Evolutionary conservation across 2,888 invertebrate genomes (phyloP).

Genomic region (Melieria crassipennis): DNA sequence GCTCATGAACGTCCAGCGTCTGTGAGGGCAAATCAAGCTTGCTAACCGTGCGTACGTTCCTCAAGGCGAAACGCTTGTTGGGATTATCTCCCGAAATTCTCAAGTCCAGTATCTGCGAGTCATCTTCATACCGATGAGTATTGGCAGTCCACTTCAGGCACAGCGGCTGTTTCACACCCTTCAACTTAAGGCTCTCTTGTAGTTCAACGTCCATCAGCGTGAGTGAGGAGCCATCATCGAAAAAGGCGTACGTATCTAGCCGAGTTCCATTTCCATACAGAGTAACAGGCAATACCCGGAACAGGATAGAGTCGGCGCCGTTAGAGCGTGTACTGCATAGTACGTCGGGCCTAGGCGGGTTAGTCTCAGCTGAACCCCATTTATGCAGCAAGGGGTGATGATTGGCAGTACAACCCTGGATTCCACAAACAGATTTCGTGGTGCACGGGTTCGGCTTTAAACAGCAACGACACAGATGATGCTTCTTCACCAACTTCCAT

Average conservation of each 20-base stretch:
- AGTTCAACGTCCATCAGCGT: conserved; percentile 35
- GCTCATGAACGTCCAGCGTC: conserved; percentile 5
- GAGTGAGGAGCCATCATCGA: conserved; percentile 37
- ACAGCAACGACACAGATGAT: conserved; percentile 31
- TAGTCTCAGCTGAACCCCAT: not conserved
- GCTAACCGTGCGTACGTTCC: conserved; percentile 20
- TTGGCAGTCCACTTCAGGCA: conserved; percentile 38
- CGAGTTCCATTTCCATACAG: conserved; percentile 31
- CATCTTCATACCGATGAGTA: too few relatives aligned
- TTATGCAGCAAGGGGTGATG: conserved; percentile 35
- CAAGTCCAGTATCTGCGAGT: too few relatives aligned
- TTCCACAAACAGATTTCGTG: conserved; percentile 24
- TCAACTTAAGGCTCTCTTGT: conserved; percentile 22
- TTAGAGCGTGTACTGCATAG: not conserved
- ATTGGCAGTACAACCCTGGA: conserved; percentile 17
- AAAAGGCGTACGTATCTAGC: conserved; percentile 39
- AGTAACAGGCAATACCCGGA: conserved; percentile 37
- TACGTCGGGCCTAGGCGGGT: not conserved
- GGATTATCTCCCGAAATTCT: conserved; percentile 26
- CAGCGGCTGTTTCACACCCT: conserved; percentile 32
- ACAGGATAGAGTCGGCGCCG: conserved; percentile 21
- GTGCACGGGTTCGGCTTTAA: conserved; percentile 19
- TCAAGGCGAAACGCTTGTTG: conserved; percentile 14
- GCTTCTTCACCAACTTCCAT: conserved; percentile 20
- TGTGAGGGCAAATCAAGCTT: conserved; percentile 22